Percentiles rank a stretch among this genome's conserved stretches.
These are phyloP conservation scores for Petrocephalus zakoni DNA, from an alignment of 2,113 vertebrate genomes.

Conservation along the genomic window DNA sequence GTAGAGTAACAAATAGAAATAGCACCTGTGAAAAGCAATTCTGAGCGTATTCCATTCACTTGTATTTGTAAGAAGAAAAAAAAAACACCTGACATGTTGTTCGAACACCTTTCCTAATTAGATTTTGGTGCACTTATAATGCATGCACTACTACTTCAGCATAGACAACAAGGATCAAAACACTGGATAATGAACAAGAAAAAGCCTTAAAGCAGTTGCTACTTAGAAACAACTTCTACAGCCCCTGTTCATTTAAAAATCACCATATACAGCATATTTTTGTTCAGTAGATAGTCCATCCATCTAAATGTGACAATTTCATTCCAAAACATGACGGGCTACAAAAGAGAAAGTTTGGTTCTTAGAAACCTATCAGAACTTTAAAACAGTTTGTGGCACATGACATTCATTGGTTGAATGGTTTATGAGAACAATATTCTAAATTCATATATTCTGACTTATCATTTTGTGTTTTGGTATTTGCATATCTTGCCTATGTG, in stretches of 20 bases:
- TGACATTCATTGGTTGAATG: background rate
- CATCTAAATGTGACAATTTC: background rate
- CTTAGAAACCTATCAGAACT: no score
- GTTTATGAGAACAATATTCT: background rate
- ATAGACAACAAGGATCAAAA: background rate
- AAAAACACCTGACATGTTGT: background rate
- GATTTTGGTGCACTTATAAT: background rate
- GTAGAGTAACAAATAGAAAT: background rate
- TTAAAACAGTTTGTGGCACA: background rate
- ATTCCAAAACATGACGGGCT: background rate
- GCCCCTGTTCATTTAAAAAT: background rate
- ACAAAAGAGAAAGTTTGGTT: no score
- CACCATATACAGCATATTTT: background rate
- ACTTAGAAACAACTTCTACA: background rate
- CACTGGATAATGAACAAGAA: background rate
- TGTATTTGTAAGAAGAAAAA: background rate
- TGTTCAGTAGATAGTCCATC: background rate
- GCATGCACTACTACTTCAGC: background rate
- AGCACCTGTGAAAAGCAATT: background rate
- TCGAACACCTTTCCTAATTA: background rate
- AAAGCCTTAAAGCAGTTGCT: background rate
- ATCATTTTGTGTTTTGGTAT: background rate
- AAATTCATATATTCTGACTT: background rate
- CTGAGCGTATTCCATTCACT: background rate
- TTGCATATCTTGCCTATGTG: background rate